Conservation (phyloP, 2,888 invertebrate genomes). For the Enchytraeus crypticus region DNA sequence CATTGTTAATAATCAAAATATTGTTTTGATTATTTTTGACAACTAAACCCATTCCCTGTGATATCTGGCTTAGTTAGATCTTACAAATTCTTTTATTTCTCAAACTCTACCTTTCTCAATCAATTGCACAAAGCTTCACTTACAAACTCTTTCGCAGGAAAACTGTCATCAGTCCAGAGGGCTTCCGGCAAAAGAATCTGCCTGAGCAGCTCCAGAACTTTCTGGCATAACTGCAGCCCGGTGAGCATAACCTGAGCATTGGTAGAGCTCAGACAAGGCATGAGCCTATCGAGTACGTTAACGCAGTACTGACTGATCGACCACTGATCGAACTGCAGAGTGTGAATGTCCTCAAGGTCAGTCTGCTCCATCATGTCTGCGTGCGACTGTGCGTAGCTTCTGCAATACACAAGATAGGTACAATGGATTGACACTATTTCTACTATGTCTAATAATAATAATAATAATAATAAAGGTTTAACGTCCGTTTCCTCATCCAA, state of each 20-base stretch:
- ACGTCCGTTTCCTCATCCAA: too few species aligned
- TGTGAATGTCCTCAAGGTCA: slow-evolving; percentile 36
- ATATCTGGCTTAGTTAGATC: too few species aligned
- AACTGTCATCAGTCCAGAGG: slow-evolving; percentile 38
- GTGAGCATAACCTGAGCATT: slow-evolving; percentile 19
- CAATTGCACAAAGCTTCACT: slow-evolving; percentile 20
- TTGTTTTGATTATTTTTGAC: too few species aligned
- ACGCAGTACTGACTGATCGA: slow-evolving; percentile 41
- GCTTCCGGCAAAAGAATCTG: slow-evolving; percentile 25
- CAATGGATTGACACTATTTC: too few species aligned
- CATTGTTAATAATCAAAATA: too few species aligned
- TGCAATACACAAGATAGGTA: too few species aligned
- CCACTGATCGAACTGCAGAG: slow-evolving; percentile 40
- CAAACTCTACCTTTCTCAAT: too few species aligned
- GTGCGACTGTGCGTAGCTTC: neutral
- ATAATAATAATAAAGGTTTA: too few species aligned
- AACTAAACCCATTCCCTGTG: too few species aligned
- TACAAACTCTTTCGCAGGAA: slow-evolving; percentile 39
- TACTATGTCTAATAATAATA: too few species aligned
- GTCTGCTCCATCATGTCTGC: slow-evolving; percentile 27
- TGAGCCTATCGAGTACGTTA: slow-evolving; percentile 33
- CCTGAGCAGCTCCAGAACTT: slow-evolving; percentile 28
- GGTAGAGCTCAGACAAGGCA: slow-evolving; percentile 32
- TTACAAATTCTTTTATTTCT: too few species aligned
- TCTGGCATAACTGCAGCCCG: slow-evolving; percentile 16